A percentile compares a stretch with the other conserved stretches of the same genome.
These are phyloP conservation scores for Catamblyrhynchus diadema DNA, from an alignment of 2,797 vertebrate genomes.

Conservation along the genomic window DNA sequence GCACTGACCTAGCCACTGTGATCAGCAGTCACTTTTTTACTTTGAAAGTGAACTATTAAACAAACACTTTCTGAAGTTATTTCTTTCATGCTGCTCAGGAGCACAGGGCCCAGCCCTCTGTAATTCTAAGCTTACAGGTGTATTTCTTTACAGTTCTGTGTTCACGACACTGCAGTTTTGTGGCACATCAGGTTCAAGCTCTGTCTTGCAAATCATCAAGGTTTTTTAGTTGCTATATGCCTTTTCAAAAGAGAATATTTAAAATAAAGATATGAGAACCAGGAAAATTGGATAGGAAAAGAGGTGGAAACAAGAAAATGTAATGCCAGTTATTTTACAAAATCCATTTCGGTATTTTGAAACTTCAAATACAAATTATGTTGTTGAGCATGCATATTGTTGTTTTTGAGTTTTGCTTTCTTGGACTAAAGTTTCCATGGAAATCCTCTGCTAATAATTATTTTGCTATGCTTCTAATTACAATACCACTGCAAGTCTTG, in stretches of 20 bases:
- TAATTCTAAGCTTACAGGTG: neutral
- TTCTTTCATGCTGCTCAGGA: neutral
- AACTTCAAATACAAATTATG: conserved; percentile 30
- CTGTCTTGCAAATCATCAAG: neutral
- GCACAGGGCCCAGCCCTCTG: neutral
- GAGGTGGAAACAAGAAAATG: neutral
- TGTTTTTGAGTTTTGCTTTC: conserved; percentile 26
- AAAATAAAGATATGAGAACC: neutral
- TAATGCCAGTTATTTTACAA: neutral
- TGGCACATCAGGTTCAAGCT: neutral
- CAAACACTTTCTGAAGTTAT: neutral
- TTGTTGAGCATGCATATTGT: neutral
- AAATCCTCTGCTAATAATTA: conserved; percentile 68
- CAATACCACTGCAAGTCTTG: conserved; percentile 31
- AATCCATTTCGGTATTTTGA: neutral
- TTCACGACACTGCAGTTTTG: neutral
- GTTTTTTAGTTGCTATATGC: neutral
- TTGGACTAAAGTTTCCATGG: conserved; percentile 57
- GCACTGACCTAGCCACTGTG: neutral
- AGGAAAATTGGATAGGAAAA: neutral
- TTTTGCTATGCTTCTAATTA: conserved; percentile 66
- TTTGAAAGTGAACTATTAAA: neutral
- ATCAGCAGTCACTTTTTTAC: neutral
- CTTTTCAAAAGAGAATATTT: neutral
- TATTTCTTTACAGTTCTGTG: neutral